Base-by-base conservation (phyloP, 2,888 invertebrate genomes). In the Athetis lepigone region DNA sequence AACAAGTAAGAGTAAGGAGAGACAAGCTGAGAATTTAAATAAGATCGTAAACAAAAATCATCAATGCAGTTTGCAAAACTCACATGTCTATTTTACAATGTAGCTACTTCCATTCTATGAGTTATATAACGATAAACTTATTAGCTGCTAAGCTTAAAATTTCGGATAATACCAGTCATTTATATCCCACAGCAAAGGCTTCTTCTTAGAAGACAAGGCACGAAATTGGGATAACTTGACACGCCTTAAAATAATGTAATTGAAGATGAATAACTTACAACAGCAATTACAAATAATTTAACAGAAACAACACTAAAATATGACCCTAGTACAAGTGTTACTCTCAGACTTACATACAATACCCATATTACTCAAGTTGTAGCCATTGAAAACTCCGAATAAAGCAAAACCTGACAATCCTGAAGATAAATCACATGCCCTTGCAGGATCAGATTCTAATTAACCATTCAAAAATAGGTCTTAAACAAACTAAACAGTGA, bases 391-490 rank as follows among this genome's bases (percentile, higher is more conserved):
- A 54, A 49, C 25, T 62, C n/a, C 19, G 0, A 62, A 37, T 25
- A 19, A 37, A 47, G 13, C 37, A 43, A 19, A 18, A 7, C n/a
- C 33, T 50, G 54, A 51, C 42, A 47, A 64, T 47, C 33, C 47
- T 33, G 4, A 56, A 45, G 19, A 50, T 37, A 42, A 47, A 51
- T 56, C 43, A 16, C 23, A 5, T 55, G 45, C 6, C 42, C 49
- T 60, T 73, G 39, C 42, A 66, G 7, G 7, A 40, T 23, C 13
- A 13, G 42, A 49, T 57, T 23, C 29, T 54, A 43, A 56, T 61
- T 62, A 68, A 33, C 27, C 39, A 40, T 46, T 39, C 46, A 40
- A 49, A 74, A 74, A 47, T 58, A 58, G 55, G 33, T 43, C 70
- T 27, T 43, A 36, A n/a, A 51, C 50, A 7, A 58, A 55, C 54